Evolutionary conservation across 1,140 invertebrate species (phyloP), one percentile per base, ranked within the genome.

Genomic region (Phortica variegata): DNA sequence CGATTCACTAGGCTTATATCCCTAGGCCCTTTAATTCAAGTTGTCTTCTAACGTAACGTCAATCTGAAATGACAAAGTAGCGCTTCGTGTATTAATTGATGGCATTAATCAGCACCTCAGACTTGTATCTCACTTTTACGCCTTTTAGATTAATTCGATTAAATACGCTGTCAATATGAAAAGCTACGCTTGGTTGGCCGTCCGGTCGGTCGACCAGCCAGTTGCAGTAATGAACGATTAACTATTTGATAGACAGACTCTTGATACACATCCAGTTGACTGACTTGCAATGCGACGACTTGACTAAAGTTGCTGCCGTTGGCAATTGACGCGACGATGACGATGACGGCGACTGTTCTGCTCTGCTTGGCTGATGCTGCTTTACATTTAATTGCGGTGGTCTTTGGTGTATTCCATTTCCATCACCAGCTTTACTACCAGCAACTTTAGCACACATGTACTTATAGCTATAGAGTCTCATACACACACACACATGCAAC

Each of bases 351-450:
- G n/a, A n/a, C n/a, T n/a, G n/a, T n/a, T 52, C 33, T 39, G 47
- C 43, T 36, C 43, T 43, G 39, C 45, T 51, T 49, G 7, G 53
- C 42, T 47, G 49, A 39, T 42, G 48, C 52, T 55, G 52, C 62
- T 62, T 66, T 68, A 59, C 62, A 66, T 66, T 66, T 66, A 66
- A 66, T 66, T 66, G 62, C 62, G 62, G 62, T 66, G 62, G 62
- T 68, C 63, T 66, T 66, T 68, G 62, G 62, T 60, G 62, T 60
- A 52, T 66, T 62, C 54, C 49, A 54, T 50, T 59, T 56, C 53
- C 59, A 48, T 44, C 48, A 31, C 23, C 43, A 23, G 33, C n/a
- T n/a, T n/a, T n/a, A n/a, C n/a, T n/a, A n/a, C n/a, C n/a, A n/a
- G n/a, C n/a, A n/a, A n/a, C n/a, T n/a, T n/a, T n/a, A n/a, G n/a